A percentile compares a stretch with the other conserved stretches of the same genome.
These are phyloP conservation scores for Polymixis lichenea DNA, from an alignment of 2,888 invertebrate genomes.

Conservation along the genomic window DNA sequence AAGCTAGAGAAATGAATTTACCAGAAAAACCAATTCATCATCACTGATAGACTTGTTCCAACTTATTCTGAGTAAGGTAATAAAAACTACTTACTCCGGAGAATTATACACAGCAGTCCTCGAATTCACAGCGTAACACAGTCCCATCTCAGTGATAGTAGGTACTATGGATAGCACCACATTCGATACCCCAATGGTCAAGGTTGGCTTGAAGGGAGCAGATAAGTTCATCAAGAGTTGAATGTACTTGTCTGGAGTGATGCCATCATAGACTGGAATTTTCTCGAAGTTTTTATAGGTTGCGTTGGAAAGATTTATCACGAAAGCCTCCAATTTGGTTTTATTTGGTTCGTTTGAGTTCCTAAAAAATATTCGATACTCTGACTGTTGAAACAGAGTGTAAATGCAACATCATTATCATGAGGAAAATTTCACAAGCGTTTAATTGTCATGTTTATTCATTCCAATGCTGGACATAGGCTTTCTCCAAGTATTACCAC, in stretches of 20 bases:
- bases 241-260: slow-evolving; percentile 90
- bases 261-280: slow-evolving; percentile 89
- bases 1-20: no score
- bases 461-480: not conserved
- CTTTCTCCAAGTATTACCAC: not conserved
- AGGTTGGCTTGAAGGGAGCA: slow-evolving; percentile 85
- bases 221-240: slow-evolving; percentile 89
- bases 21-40: not conserved
- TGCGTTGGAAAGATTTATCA: slow-evolving; percentile 89
- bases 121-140: slow-evolving; percentile 93
- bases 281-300: slow-evolving; percentile 91
- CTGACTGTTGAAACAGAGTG: not conserved
- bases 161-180: slow-evolving; percentile 89
- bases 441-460: not conserved
- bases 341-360: slow-evolving; percentile 85
- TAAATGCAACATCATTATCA: not conserved
- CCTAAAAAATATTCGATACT: slow-evolving; percentile 69
- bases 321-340: slow-evolving; percentile 89
- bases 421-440: no score
- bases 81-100: slow-evolving; percentile 84
- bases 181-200: slow-evolving; percentile 90
- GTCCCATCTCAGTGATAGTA: slow-evolving; percentile 92
- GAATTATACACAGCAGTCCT: slow-evolving; percentile 91
- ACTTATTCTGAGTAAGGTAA: not conserved
- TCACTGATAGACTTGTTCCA: not conserved